Evolutionary conservation across 2,888 invertebrate species (phyloP), one percentile per base, ranked within the genome.

Genomic region (Lochmaea crataegi): DNA sequence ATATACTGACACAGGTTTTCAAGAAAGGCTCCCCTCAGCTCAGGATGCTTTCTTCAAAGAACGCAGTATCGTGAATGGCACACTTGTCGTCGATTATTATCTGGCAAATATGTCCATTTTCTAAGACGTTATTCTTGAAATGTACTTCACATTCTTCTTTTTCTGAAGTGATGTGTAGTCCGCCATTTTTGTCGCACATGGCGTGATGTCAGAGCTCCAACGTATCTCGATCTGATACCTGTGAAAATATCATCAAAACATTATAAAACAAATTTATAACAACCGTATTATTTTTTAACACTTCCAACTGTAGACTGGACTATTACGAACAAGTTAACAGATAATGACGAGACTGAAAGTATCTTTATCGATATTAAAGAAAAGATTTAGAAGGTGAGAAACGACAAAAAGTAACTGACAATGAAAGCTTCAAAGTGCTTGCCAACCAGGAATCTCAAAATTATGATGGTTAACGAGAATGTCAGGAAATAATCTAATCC

Each of bases 171-270:
- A 71, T 68, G 53, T 66, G 63, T 51, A 69, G 12, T 63, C 74
- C 76, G 18, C 81, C 81, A 58, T 82, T 81, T 71, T 83, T 80
- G 64, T 82, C 80, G 76, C 83, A 83, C 73, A 82, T 78, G 67
- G 78, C 82, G 79, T 84, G 83, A 76, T 84, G 84, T 84, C 84
- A 84, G 76, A 83, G 83, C 68, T 84, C 82, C 71, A 84, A 74
- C 32, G 82, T 80, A 68, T 83, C 83, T 74, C 80, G 82, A 74
- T 83, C 82, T 61, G 83, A 81, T 73, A 81, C 76, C 80, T 81
- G 63, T 11, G 22, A 53, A 71, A 68, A 69, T n/a, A 65, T 45
- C 18, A 22, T 32, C 32, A 32, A 65, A 10, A 12, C 38, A 45
- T 58, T 61, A 53, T 5, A 14, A 51, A 12, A 58, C 58, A 16